phyloP scores from a whole-genome alignment of 2,113 vertebrate species.

The Muscicapa adusta region DNA sequence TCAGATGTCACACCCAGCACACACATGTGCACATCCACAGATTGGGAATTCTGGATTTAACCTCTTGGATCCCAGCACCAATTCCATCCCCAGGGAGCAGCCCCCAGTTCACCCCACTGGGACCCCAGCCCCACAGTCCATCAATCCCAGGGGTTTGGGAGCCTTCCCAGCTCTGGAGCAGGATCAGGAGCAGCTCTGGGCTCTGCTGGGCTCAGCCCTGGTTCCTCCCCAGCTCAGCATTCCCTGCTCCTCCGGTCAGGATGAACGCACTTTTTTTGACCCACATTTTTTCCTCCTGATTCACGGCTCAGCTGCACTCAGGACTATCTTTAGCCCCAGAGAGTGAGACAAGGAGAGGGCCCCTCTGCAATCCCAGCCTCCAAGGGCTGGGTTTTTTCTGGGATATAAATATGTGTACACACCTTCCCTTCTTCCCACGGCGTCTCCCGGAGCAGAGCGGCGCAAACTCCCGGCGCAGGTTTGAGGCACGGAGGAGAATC shows the following conservation, averaged over 20 bases:
- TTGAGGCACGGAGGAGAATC: not conserved
- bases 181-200: not conserved
- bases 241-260: slow-evolving; percentile 23
- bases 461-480: rapidly evolving
- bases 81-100: not conserved
- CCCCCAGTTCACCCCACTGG: not conserved
- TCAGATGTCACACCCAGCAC: rapidly evolving
- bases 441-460: rapidly evolving
- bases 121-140: not conserved
- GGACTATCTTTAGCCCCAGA: slow-evolving; percentile 42
- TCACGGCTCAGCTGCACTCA: slow-evolving; percentile 60
- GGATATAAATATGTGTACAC: not conserved
- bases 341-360: not conserved
- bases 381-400: not conserved
- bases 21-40: rapidly evolving
- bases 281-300: slow-evolving; percentile 64
- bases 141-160: not conserved
- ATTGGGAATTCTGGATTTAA: not conserved
- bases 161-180: rapidly evolving
- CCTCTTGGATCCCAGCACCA: rapidly evolving
- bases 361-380: not conserved
- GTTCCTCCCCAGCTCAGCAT: not conserved
- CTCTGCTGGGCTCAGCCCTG: not conserved
- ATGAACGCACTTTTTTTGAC: slow-evolving; percentile 64
- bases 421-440: not conserved